phyloP scores from a whole-genome alignment of 2,888 invertebrate genomes.

The Drosophila basisetae region DNA sequence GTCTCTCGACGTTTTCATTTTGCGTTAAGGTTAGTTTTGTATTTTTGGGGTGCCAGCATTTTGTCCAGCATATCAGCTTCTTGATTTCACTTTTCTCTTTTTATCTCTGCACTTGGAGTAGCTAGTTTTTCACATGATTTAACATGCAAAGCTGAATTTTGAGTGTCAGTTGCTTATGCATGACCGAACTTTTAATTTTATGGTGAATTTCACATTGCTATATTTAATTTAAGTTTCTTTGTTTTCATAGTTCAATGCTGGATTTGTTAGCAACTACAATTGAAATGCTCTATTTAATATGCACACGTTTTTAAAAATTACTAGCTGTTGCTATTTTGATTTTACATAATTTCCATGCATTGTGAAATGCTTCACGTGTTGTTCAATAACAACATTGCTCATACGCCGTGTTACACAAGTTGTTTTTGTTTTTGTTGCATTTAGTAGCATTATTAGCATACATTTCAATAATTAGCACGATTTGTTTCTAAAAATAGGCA shows the following conservation, averaged over 20 bases:
- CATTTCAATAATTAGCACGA: conserved; percentile 19
- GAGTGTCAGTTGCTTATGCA: conserved; percentile 42
- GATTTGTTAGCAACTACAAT: background rate
- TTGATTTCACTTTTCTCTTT: conserved; percentile 17
- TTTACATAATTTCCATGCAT: conserved; percentile 18
- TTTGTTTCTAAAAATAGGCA: conserved; percentile 33
- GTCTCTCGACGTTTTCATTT: conserved; percentile 32
- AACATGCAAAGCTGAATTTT: conserved; percentile 64
- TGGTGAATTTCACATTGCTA: conserved; percentile 14
- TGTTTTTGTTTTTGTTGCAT: conserved; percentile 9
- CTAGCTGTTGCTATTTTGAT: background rate
- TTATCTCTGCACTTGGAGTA: conserved; percentile 27
- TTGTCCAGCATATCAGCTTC: conserved; percentile 29
- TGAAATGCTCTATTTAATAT: conserved; percentile 3
- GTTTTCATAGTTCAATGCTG: background rate
- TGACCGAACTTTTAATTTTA: conserved; percentile 24
- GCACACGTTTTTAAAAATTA: background rate
- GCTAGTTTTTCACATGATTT: conserved; percentile 71
- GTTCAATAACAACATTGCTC: conserved; percentile 5
- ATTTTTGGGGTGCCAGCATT: conserved; percentile 14
- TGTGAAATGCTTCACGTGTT: background rate
- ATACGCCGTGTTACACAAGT: conserved; percentile 36
- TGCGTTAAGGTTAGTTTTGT: conserved; percentile 27
- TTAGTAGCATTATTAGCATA: background rate
- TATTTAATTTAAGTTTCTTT: conserved; percentile 7